phyloP scores from a whole-genome alignment of 2,888 invertebrate genomes.

The Andricus quercusramuli region DNA sequence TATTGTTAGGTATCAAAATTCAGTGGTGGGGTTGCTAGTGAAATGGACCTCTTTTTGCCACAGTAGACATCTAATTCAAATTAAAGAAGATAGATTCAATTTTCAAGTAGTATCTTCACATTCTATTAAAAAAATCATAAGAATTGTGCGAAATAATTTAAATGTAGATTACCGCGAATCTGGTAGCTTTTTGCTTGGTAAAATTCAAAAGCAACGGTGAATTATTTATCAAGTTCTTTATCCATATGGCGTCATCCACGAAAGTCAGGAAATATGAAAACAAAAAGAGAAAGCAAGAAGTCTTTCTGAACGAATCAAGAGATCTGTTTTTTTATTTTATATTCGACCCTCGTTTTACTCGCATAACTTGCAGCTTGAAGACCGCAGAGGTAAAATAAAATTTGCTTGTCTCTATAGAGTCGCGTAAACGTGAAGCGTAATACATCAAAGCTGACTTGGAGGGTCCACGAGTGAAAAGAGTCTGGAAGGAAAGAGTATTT shows the following conservation, averaged over 20 bases:
- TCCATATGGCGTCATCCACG: background rate
- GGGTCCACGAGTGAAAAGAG: constrained; percentile 48
- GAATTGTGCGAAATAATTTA: background rate
- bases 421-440: constrained; percentile 44
- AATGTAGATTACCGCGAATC: background rate
- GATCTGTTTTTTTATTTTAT: constrained; percentile 42
- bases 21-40: no score
- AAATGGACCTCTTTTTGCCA: background rate
- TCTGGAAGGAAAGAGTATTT: constrained; percentile 60
- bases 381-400: constrained; percentile 68
- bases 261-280: background rate
- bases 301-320: constrained; percentile 47
- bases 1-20: no score
- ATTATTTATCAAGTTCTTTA: constrained; percentile 9
- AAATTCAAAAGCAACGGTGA: background rate
- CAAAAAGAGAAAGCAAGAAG: constrained; percentile 46
- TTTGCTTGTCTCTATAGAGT: constrained; percentile 65
- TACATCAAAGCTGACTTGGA: constrained; percentile 65
- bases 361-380: constrained; percentile 47
- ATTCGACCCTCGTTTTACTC: constrained; percentile 53
- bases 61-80: background rate
- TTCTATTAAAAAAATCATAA: background rate
- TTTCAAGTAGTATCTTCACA: background rate
- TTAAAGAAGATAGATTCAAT: background rate
- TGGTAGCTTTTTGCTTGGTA: background rate